Conservation (phyloP, 2,797 vertebrate genomes). For the Lates japonicus region DNA sequence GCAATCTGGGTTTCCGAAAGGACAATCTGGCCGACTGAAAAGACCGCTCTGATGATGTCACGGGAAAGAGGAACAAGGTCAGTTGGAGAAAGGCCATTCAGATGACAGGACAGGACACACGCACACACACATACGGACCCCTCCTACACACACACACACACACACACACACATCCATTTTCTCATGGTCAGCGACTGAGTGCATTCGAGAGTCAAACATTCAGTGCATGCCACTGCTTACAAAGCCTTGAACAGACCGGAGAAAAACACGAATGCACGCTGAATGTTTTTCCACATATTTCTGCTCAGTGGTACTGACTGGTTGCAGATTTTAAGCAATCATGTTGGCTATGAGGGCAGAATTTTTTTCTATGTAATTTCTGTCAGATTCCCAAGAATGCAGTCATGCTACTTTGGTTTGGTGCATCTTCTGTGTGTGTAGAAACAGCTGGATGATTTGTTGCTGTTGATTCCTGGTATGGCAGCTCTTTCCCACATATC, state of each 20-base stretch:
- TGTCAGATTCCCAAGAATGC: conserved; percentile 17
- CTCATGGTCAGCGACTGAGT: conserved; percentile 23
- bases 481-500: conserved; percentile 7
- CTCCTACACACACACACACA: conserved; percentile 32
- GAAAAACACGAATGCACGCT: not conserved
- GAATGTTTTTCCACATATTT: conserved; percentile 28
- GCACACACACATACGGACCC: not conserved
- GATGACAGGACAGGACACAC: conserved; percentile 53
- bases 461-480: conserved; percentile 4
- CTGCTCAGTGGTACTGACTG: conserved; percentile 16
- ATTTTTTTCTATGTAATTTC: conserved; percentile 25
- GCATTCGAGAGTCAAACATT: conserved; percentile 25
- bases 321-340: conserved; percentile 49
- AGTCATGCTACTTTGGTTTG: conserved; percentile 5
- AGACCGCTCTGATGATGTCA: conserved; percentile 80
- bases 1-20: conserved; percentile 79
- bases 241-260: not conserved
- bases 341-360: conserved; percentile 11
- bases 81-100: conserved; percentile 66
- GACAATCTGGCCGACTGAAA: conserved; percentile 78
- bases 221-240: conserved; percentile 3
- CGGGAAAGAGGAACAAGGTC: conserved; percentile 81
- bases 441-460: conserved; percentile 41
- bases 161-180: conserved; percentile 28
- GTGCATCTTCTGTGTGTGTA: conserved; percentile 13